Percentiles rank a stretch among this genome's conserved stretches.
Conservation (phyloP, 1,140 invertebrate species). For the Cydia splendana region DNA sequence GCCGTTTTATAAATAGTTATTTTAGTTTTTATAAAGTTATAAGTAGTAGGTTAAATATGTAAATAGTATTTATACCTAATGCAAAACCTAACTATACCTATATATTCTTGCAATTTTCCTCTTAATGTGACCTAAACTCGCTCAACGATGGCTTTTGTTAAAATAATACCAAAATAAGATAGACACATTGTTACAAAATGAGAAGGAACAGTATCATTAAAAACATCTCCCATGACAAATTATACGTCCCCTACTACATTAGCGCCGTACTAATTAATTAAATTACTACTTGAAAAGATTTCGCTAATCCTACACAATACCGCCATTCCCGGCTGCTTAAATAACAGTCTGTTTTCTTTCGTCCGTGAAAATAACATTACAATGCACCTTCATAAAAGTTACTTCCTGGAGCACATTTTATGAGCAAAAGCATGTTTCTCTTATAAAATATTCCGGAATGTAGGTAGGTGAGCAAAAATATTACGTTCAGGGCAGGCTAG, state of each 20-base stretch:
- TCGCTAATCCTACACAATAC: slow-evolving; percentile 19
- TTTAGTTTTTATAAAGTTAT: too few relatives aligned
- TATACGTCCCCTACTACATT: background rate
- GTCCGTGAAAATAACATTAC: slow-evolving; percentile 17
- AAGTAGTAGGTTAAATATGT: too few relatives aligned
- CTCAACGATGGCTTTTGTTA: too few relatives aligned
- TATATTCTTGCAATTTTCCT: too few relatives aligned
- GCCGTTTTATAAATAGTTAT: too few relatives aligned
- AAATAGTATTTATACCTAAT: too few relatives aligned
- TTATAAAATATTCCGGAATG: slow-evolving; percentile 22
- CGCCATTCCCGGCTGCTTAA: background rate
- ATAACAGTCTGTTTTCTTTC: background rate
- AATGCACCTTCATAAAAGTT: slow-evolving; percentile 15
- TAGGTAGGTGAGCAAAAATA: slow-evolving; percentile 1
- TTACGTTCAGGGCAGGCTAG: background rate
- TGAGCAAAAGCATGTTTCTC: slow-evolving; percentile 7
- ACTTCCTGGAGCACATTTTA: slow-evolving; percentile 8
- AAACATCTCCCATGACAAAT: background rate
- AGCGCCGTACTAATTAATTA: background rate
- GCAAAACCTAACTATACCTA: too few relatives aligned
- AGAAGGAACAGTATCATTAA: background rate
- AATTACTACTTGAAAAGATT: slow-evolving; percentile 14
- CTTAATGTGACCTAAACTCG: too few relatives aligned
- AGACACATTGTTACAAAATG: background rate
- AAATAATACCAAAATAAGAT: background rate